phyloP scores from a whole-genome alignment of 2,888 invertebrate species.

The Yponomeuta plumbellus region DNA sequence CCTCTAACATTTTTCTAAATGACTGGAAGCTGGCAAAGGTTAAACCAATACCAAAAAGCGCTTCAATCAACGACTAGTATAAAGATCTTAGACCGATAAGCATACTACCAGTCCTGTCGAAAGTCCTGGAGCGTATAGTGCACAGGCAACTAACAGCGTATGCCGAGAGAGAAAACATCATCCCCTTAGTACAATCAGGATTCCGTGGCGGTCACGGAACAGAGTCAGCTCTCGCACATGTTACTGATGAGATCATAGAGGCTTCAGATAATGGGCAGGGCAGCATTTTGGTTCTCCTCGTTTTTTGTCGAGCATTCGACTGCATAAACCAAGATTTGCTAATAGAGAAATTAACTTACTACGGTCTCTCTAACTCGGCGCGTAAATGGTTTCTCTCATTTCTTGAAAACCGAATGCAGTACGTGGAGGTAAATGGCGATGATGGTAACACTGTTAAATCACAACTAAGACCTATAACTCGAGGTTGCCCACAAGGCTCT shows the following conservation, averaged over 20 bases:
- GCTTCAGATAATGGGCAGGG: constrained; percentile 23
- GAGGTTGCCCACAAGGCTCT: too few relatives aligned
- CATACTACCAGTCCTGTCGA: neutral
- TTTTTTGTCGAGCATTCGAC: constrained; percentile 27
- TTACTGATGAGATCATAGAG: too few relatives aligned
- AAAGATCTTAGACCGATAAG: too few relatives aligned
- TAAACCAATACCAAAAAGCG: too few relatives aligned
- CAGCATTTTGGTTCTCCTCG: constrained; percentile 22
- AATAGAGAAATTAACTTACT: neutral
- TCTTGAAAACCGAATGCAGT: neutral
- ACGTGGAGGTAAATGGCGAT: too few relatives aligned
- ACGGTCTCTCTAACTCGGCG: neutral
- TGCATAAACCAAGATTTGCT: neutral
- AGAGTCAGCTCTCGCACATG: constrained; percentile 5
- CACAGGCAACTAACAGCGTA: too few relatives aligned
- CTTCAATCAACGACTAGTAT: too few relatives aligned
- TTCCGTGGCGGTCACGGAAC: neutral
- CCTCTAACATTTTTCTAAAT: too few relatives aligned
- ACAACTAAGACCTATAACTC: too few relatives aligned
- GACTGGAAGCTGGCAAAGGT: too few relatives aligned
- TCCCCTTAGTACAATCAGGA: neutral
- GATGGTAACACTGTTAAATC: too few relatives aligned
- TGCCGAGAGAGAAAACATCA: neutral
- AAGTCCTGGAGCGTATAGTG: neutral
- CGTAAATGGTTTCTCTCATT: neutral